Evolutionary conservation across 2,113 vertebrate species (phyloP), one percentile per base, ranked within the genome.

Genomic region (Lycaon pictus): DNA sequence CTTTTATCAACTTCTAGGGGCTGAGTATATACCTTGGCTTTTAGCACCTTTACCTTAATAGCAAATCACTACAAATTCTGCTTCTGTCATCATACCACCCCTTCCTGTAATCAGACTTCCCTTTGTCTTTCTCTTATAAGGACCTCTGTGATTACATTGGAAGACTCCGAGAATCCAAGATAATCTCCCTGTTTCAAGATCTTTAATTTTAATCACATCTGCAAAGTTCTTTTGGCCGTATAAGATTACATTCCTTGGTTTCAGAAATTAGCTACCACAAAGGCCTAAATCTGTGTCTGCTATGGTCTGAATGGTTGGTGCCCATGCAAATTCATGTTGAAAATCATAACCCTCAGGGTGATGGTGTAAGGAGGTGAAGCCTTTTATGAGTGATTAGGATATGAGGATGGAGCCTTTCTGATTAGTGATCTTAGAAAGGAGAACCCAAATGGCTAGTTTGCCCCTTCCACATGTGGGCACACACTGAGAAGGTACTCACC

Each of bases 401-500:
- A 29, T 1, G 17, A 51, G 19, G 37, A 17, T 12, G 65, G 60
- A 85, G 35, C 29, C 60, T 22, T 95, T 62, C 11, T 35, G 7
- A 17, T 37, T 53, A 62, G 23, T 22, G 29, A 19, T 48, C 37
- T 37, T 77, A 17, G 51, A 35, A 85, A 90, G 69, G 60, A 79
- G 8, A 60, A 3, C 23, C 51, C 48, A 56, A 25, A 76, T 3
- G 55, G 25, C 10, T 55, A 48, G 58, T 22, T 83, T 48, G 58
- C 25, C n/a, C 10, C 6, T 19, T 32, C 10, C 0, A 5, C 6
- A 0, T 6, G 58, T 48, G 69, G 67, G 11, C 7, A n/a, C 43
- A 25, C 2, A 0, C 19, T 2, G 11, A 65, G 19, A 72, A 74
- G 43, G 19, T 11, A 35, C 67, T 7, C 12, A 7, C 79, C 63